Evolutionary conservation across 2,113 vertebrate genomes (phyloP), one percentile per base, ranked within the genome.

Genomic region (Misgurnus anguillicaudatus): DNA sequence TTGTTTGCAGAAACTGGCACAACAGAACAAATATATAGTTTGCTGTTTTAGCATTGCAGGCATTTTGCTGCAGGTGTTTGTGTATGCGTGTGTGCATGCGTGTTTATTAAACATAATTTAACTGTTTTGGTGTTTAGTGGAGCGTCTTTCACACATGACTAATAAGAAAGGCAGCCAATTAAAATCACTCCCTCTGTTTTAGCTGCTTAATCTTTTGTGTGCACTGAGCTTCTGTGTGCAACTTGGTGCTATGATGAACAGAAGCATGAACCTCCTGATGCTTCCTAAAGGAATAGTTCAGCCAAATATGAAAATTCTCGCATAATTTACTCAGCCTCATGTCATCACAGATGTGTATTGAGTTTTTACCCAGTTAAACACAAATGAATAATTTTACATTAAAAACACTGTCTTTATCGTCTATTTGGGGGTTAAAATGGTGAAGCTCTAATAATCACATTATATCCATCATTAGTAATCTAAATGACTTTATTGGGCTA

Each of bases 61-160:
- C 48, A 55, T 55, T 55, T 57, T 57, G 53, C 17, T 57, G 53
- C 17, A 19, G 17, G 53, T 57, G 14, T 57, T n/a, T 19, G 68
- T 55, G 66, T 17, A 6, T 3, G 5, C 11, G 16, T 36, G 31
- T 10, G 53, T 58, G 70, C 17, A 24, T 72, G n/a, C 36, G 42
- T 58, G 51, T 58, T 42, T 41, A 72, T 58, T 72, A 13, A 9
- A 58, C 41, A 14, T 58, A 58, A 57, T 42, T 72, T 6, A 72
- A 72, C 11, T 58, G 39, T 58, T 6, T 58, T 41, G 53, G 51
- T 58, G n/a, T 72, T 57, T 42, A 58, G 53, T 58, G 38, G 36
- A 72, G 53, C 4, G 2, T 72, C 69, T 72, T 72, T 72, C 38
- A 42, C n/a, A 21, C 38, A 42, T 72, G 69, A 42, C 51, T 60